phyloP scores from a whole-genome alignment of 2,888 invertebrate species.

The Megalurothrips usitatus region DNA sequence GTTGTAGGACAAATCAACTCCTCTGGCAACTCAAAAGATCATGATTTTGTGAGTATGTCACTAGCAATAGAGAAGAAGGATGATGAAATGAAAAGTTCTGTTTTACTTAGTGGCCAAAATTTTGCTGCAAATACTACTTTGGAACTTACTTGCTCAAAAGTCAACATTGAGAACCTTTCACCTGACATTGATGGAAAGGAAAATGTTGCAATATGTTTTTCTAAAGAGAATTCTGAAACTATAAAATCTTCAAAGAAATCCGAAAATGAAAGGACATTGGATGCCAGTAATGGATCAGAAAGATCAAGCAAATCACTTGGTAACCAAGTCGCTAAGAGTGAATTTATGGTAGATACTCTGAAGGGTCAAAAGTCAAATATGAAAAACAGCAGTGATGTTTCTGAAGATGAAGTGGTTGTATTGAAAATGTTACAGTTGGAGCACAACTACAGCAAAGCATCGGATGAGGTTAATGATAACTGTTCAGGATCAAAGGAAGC shows the following conservation, averaged over 20 bases:
- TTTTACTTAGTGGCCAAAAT: neutral
- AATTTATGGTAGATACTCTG: neutral
- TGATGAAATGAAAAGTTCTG: neutral
- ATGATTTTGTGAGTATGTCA: slow-evolving; percentile 37
- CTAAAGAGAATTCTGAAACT: neutral
- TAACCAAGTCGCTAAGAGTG: neutral
- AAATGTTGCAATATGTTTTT: neutral
- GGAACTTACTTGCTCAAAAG: neutral
- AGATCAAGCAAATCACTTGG: neutral
- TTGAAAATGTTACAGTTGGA: slow-evolving; percentile 9
- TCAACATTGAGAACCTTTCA: neutral
- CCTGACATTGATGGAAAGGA: neutral
- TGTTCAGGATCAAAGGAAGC: neutral
- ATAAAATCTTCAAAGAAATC: neutral
- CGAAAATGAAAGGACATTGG: neutral
- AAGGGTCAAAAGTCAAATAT: neutral
- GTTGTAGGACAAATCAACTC: slow-evolving; percentile 34
- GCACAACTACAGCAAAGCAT: neutral
- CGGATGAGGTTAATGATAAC: neutral
- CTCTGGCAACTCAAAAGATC: slow-evolving; percentile 31
- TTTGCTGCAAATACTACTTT: neutral
- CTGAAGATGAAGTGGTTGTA: slow-evolving; percentile 11
- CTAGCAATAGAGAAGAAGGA: neutral
- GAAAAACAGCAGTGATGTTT: neutral
- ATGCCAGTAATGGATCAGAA: neutral